Conservation (phyloP, 2,113 vertebrate genomes). For the Proteles cristata region DNA sequence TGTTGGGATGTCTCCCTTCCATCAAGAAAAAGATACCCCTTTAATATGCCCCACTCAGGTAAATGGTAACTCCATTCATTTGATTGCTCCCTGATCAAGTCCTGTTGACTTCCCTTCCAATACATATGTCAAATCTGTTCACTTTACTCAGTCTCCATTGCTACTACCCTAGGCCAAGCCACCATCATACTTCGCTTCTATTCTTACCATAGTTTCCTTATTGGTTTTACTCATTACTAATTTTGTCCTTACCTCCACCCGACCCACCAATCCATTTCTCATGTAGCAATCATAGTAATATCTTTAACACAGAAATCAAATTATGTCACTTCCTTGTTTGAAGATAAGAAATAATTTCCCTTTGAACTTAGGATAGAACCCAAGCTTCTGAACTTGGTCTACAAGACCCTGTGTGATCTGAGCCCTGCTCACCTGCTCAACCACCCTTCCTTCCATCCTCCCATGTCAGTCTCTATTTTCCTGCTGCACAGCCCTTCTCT, state of each 20-base stretch:
- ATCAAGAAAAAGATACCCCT: background rate
- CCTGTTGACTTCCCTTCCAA: background rate
- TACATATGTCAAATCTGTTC: background rate
- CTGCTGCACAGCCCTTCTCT: background rate
- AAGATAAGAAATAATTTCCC: slow-evolving; percentile 9
- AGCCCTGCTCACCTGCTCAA: background rate
- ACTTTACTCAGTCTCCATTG: background rate
- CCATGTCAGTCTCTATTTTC: background rate
- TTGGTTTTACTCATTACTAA: background rate
- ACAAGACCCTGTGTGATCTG: fast-evolving
- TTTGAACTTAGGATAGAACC: background rate
- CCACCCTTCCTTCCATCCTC: background rate
- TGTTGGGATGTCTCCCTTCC: background rate
- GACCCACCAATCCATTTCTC: background rate
- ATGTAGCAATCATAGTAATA: background rate
- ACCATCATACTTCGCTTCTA: background rate
- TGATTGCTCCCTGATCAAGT: background rate
- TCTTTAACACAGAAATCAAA: background rate
- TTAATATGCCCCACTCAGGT: background rate
- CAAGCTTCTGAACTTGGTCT: background rate
- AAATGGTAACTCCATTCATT: background rate
- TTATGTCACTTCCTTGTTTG: background rate
- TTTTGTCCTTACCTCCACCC: background rate
- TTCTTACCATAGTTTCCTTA: background rate
- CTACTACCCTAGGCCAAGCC: background rate